Base-by-base conservation (phyloP, 2,797 vertebrate species). In the Natrix natrix region DNA sequence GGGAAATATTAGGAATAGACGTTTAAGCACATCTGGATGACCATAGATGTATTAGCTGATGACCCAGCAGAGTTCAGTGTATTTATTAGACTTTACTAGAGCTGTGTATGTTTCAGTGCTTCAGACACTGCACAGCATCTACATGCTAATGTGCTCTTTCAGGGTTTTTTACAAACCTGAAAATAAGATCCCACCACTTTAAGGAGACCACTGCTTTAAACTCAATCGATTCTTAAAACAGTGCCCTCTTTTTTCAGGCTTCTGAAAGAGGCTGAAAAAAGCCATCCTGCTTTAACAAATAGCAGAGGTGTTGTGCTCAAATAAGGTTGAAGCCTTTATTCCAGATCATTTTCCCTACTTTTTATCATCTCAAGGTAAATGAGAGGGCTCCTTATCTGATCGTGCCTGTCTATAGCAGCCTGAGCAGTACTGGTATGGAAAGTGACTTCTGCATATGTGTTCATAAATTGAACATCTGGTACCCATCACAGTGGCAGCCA, bases 381-480 rank as follows among this genome's bases (percentile, higher is more conserved):
- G n/a, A 37, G 11, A 56, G 14, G 66, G 13, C 86, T 89, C 90
- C 22, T 12, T 86, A 32, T 91, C 59, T 92, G 63, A 92, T 86
- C 60, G 10, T 66, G 91, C 69, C 54, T 92, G 90, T 89, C 61
- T 87, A 78, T 48, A 24, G 8, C 74, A 86, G 87, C 59, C 83
- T 92, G 28, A 59, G 91, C 12, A 91, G 24, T 88, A 89, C 87
- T 88, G 59, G 87, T 91, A 93, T 89, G 90, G 59, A 56, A 89
- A 89, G 74, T 89, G 93, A 91, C 69, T 91, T 89, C 32, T 66
- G 63, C 86, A 59, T 92, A 91, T 89, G 91, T 93, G 90, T 90
- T 89, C 91, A 89, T 89, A 48, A 94, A 94, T 86, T 57, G 87
- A 92, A 91, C 92, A 94, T 92, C 92, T 91, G 92, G 90, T 87